These are phyloP conservation scores for Sinosuthora webbiana DNA, from an alignment of 2,113 vertebrate species.

Conservation along the genomic window DNA sequence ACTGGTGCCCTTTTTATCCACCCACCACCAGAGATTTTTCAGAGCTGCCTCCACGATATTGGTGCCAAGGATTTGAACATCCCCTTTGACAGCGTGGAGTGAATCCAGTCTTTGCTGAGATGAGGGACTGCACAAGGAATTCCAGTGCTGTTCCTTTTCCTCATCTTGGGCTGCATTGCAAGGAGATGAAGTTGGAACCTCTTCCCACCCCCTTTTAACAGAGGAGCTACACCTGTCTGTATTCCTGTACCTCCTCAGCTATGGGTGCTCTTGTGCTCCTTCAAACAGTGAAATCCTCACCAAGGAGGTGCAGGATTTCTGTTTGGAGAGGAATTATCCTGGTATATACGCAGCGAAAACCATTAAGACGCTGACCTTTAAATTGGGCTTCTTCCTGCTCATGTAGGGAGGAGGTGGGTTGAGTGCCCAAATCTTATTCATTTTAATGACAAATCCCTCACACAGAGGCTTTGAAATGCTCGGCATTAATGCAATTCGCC, in stretches of 20 bases:
- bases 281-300: background rate
- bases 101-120: background rate
- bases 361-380: slow-evolving; percentile 55
- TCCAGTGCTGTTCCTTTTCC: background rate
- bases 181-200: background rate
- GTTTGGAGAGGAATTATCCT: slow-evolving; percentile 39
- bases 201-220: background rate
- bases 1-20: slow-evolving; percentile 60
- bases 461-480: slow-evolving; percentile 46
- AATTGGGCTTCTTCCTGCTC: slow-evolving; percentile 54
- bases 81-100: slow-evolving; percentile 12
- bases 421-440: slow-evolving; percentile 59
- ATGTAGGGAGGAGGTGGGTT: slow-evolving; percentile 43
- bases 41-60: slow-evolving; percentile 28
- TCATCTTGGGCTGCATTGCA: background rate
- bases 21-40: slow-evolving; percentile 52
- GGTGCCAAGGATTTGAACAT: slow-evolving; percentile 22
- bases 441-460: slow-evolving; percentile 62
- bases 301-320: background rate
- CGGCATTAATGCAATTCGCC: background rate
- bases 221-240: background rate
- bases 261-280: background rate
- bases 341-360: background rate
- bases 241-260: background rate
- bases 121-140: background rate